Evolutionary conservation across 2,113 vertebrate species (phyloP), one percentile per base, ranked within the genome.

Genomic region (Platichthys stellatus): DNA sequence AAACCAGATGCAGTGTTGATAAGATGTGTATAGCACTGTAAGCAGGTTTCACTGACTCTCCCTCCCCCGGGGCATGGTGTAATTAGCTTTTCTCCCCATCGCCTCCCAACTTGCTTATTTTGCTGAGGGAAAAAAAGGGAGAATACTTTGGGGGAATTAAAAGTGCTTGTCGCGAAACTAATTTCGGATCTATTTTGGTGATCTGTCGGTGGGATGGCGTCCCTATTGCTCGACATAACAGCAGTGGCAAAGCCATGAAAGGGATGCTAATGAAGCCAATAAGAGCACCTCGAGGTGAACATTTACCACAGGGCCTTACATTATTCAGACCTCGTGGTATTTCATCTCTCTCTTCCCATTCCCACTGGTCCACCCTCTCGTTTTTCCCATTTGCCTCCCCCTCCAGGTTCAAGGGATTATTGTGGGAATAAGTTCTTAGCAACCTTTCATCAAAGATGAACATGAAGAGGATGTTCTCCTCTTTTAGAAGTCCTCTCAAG

Each of bases 131-230:
- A 86, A 86, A 80, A 69, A 63, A 43, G 20, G 35, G 21, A 21
- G 76, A 88, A 90, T 77, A 66, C 84, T 85, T 88, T 60, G 53
- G 87, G 90, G 88, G 84, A 89, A 89, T 92, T 89, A 78, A 86
- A 90, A 89, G 78, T 70, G 69, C 74, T 81, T 67, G 70, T 83
- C 72, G 66, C 51, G 53, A 85, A 93, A 90, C 88, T 88, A 76
- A 89, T 92, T 93, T 92, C 28, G 69, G 76, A 81, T 88, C 88
- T 89, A 90, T 92, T 92, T 90, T 86, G 75, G 76, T 81, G 74
- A 82, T 86, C 74, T 82, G 80, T 85, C 82, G 84, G 76, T 17
- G 51, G 85, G 74, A 83, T n/a, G 78, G 74, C 38, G 61, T 74
- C 76, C 64, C 79, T 68, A 43, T 87, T 70, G 38, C 82, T 80